These are phyloP conservation scores for Euphydryas editha DNA, from an alignment of 2,888 invertebrate species.

Conservation along the genomic window DNA sequence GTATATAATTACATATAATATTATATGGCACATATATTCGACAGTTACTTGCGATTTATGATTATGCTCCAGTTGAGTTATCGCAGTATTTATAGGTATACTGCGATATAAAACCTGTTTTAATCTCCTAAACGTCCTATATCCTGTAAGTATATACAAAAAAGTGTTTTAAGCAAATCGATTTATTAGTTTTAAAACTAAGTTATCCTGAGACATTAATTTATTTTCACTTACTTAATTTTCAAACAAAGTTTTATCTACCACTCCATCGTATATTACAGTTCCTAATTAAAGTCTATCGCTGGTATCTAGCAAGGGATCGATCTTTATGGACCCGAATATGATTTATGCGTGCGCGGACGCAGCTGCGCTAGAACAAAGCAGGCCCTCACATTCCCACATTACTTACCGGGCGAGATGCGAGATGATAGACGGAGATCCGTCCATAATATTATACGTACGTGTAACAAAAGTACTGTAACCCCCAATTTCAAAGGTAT, in stretches of 20 bases:
- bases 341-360: constrained; percentile 69
- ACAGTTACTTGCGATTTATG: no score
- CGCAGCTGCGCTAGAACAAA: constrained; percentile 68
- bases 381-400: constrained; percentile 64
- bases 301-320: constrained; percentile 33
- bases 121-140: no score
- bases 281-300: constrained; percentile 37
- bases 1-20: no score
- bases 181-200: neutral
- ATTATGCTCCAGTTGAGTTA: no score
- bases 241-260: constrained; percentile 2
- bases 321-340: constrained; percentile 55
- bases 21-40: no score
- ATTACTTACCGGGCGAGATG: constrained; percentile 64
- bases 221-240: neutral
- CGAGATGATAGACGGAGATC: constrained; percentile 65
- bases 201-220: neutral
- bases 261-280: constrained; percentile 2
- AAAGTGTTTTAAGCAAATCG: neutral
- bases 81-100: no score
- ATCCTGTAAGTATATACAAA: neutral
- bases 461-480: constrained; percentile 27
- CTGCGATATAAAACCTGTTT: no score
- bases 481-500: neutral
- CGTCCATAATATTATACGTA: constrained; percentile 51